A percentile compares a stretch with the other conserved stretches of the same genome.
Conservation (phyloP, 2,797 vertebrate genomes). For the Spinus pinus region DNA sequence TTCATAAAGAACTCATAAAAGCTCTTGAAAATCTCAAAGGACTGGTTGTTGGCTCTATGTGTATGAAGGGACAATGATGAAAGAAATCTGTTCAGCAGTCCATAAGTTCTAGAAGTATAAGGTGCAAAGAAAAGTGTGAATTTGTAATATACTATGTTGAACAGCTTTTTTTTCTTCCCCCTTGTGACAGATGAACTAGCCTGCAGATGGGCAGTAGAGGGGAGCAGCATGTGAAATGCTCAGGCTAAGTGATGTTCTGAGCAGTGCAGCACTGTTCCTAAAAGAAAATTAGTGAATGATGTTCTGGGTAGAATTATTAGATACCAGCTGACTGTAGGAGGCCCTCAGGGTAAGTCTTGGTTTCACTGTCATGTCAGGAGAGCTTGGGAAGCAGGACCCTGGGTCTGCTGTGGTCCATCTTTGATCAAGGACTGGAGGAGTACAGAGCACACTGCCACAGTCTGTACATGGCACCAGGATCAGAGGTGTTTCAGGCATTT, state of each 20-base stretch:
- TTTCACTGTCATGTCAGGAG: not conserved
- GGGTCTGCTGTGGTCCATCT: rapidly evolving
- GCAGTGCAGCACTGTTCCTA: not conserved
- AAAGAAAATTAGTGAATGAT: not conserved
- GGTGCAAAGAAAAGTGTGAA: not conserved
- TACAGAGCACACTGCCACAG: not conserved
- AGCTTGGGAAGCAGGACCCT: not conserved
- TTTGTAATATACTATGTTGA: not conserved
- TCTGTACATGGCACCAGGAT: too few species aligned
- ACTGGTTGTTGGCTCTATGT: not conserved
- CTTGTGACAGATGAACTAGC: not conserved
- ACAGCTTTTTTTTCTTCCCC: not conserved
- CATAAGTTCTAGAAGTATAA: not conserved
- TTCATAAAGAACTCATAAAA: not conserved
- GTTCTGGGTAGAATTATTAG: not conserved
- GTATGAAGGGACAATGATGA: not conserved
- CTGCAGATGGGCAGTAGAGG: not conserved
- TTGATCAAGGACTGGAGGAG: not conserved
- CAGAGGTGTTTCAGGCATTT: not conserved
- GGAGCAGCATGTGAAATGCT: not conserved
- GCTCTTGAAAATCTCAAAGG: not conserved
- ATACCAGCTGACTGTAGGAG: not conserved
- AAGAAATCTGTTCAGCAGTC: not conserved
- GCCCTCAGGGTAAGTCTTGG: not conserved
- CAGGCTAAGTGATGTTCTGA: not conserved